These are phyloP conservation scores for Neria commutata DNA, from an alignment of 2,888 invertebrate genomes.

Conservation along the genomic window DNA sequence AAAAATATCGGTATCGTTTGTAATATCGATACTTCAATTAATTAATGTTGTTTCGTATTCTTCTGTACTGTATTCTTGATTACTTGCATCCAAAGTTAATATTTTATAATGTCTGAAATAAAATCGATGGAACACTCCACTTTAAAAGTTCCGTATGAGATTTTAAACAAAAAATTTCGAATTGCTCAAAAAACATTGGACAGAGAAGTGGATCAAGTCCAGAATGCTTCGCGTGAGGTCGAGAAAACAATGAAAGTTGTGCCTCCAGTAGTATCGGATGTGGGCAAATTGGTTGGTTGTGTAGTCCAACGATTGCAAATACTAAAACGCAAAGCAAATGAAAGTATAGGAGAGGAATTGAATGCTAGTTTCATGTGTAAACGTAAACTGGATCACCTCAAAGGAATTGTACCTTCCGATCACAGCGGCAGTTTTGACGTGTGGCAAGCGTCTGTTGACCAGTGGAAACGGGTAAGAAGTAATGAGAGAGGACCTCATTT, in stretches of 20 bases:
- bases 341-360: slow-evolving; percentile 89
- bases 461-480: slow-evolving; percentile 58
- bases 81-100: too few species aligned
- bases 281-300: slow-evolving; percentile 81
- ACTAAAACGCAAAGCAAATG: slow-evolving; percentile 92
- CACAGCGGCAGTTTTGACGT: slow-evolving; percentile 48
- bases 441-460: slow-evolving; percentile 57
- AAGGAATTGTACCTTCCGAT: slow-evolving; percentile 54
- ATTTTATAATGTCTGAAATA: slow-evolving; percentile 80
- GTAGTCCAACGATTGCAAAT: slow-evolving; percentile 89
- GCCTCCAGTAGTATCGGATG: slow-evolving; percentile 66
- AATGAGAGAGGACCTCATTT: too few species aligned
- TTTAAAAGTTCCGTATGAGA: slow-evolving; percentile 96
- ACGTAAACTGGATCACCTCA: slow-evolving; percentile 89
- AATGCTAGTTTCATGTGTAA: slow-evolving; percentile 91
- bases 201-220: slow-evolving; percentile 88
- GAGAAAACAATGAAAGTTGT: slow-evolving; percentile 62
- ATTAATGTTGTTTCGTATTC: too few species aligned
- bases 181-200: slow-evolving; percentile 94
- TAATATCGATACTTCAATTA: too few species aligned
- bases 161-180: slow-evolving; percentile 96
- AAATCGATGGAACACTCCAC: slow-evolving; percentile 96
- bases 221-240: slow-evolving; percentile 74
- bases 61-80: too few species aligned
- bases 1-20: too few species aligned